phyloP scores from a whole-genome alignment of 2,888 invertebrate genomes.

The Uropetala carovei region DNA sequence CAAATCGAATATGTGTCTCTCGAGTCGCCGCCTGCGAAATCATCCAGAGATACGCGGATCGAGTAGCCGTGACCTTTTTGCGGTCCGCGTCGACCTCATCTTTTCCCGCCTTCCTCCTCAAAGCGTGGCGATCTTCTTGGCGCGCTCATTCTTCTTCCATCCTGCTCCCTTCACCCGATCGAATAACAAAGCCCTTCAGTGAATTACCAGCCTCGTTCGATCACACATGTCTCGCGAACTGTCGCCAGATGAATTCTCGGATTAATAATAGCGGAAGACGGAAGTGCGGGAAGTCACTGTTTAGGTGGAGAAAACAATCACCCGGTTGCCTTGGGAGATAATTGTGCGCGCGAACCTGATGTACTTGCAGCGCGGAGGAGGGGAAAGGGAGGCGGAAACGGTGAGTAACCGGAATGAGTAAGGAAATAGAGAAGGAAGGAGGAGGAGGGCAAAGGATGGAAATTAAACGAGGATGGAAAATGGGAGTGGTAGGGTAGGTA shows the following conservation, averaged over 20 bases:
- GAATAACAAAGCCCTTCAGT: background rate
- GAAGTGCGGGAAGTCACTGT: background rate
- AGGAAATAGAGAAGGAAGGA: background rate
- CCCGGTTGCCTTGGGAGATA: background rate
- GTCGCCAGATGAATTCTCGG: background rate
- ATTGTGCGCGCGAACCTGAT: background rate
- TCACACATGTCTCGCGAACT: background rate
- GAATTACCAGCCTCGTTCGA: background rate
- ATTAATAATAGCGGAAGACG: background rate
- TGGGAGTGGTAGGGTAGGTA: background rate
- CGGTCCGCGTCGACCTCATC: background rate
- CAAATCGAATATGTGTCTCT: too few species aligned
- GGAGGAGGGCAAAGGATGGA: background rate
- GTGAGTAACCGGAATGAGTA: too few species aligned
- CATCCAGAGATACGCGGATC: conserved; percentile 1
- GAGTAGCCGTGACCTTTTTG: background rate
- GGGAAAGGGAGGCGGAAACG: background rate
- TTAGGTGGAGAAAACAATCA: background rate
- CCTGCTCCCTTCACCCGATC: background rate
- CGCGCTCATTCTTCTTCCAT: background rate
- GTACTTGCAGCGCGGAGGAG: background rate
- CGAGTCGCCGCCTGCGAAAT: background rate
- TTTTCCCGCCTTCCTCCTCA: background rate
- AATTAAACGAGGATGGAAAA: background rate
- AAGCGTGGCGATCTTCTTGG: too few species aligned